These are phyloP conservation scores for Corythaeola cristata DNA, from an alignment of 2,113 vertebrate species.

Conservation along the genomic window DNA sequence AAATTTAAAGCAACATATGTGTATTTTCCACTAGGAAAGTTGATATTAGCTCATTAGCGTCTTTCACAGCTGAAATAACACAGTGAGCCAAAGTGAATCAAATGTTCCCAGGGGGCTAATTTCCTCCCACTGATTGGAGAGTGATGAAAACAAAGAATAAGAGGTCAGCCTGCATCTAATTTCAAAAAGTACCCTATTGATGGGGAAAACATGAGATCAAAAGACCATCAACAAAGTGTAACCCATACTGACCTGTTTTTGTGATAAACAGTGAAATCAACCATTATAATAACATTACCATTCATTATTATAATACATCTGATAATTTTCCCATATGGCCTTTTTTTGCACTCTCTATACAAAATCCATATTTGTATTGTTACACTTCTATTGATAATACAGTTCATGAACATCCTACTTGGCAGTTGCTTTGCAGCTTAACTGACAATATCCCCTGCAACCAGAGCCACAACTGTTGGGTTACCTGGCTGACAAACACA, in stretches of 20 bases:
- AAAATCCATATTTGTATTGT: background rate
- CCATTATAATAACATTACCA: background rate
- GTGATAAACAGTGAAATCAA: background rate
- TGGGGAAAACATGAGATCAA: slow-evolving; percentile 26
- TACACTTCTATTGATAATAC: background rate
- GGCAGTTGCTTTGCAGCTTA: background rate
- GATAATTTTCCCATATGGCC: background rate
- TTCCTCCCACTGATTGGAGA: slow-evolving; percentile 59
- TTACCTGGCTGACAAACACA: background rate
- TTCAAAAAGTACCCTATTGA: background rate
- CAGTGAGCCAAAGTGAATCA: slow-evolving; percentile 36
- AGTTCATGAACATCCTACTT: background rate
- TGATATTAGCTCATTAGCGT: slow-evolving; percentile 70
- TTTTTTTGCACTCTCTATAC: background rate
- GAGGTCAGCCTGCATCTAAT: slow-evolving; percentile 50
- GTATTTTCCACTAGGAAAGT: slow-evolving; percentile 38
- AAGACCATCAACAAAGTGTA: background rate
- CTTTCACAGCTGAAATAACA: slow-evolving; percentile 72
- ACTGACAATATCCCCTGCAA: background rate
- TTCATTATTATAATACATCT: background rate
- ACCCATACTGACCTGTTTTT: background rate
- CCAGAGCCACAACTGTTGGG: background rate
- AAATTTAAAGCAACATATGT: slow-evolving; percentile 30
- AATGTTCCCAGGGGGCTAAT: slow-evolving; percentile 27
- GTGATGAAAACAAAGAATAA: slow-evolving; percentile 58